A percentile compares a stretch with the other conserved stretches of the same genome.
These are phyloP conservation scores for Larimichthys crocea DNA, from an alignment of 2,113 vertebrate species.

Conservation along the genomic window DNA sequence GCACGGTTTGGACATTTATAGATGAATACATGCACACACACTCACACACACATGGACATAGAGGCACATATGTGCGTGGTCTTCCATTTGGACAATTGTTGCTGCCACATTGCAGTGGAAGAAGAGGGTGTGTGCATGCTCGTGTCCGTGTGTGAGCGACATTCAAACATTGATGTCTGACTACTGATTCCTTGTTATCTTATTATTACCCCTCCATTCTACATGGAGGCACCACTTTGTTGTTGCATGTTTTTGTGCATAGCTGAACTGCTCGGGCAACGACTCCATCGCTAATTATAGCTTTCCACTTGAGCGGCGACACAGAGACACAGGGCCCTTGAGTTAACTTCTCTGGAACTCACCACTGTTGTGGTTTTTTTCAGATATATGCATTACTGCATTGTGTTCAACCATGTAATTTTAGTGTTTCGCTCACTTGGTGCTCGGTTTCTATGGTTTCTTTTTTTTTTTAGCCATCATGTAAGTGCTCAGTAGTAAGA, in stretches of 20 bases:
- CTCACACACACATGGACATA: background rate
- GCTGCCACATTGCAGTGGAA: constrained; percentile 41
- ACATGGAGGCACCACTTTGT: constrained; percentile 35
- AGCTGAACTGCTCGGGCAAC: constrained; percentile 69
- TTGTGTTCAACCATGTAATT: constrained; percentile 24
- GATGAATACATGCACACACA: constrained; percentile 57
- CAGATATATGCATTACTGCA: constrained; percentile 18
- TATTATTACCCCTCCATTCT: constrained; percentile 59
- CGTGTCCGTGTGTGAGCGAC: constrained; percentile 14
- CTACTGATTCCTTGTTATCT: constrained; percentile 78
- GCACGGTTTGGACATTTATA: constrained; percentile 71
- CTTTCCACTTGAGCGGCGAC: constrained; percentile 72
- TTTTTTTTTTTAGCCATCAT: background rate
- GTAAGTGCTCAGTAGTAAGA: background rate
- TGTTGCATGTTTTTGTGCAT: constrained; percentile 66
- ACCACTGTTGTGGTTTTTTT: constrained; percentile 26
- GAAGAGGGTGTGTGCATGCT: constrained; percentile 3
- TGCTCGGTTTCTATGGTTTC: background rate
- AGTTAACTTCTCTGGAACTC: constrained; percentile 62
- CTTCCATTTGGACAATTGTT: constrained; percentile 71
- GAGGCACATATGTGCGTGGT: constrained; percentile 21
- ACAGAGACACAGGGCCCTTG: constrained; percentile 54
- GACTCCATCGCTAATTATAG: constrained; percentile 72
- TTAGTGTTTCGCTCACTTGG: background rate
- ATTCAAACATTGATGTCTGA: constrained; percentile 66